phyloP scores from a whole-genome alignment of 2,113 vertebrate species.

The Trichechus manatus region DNA sequence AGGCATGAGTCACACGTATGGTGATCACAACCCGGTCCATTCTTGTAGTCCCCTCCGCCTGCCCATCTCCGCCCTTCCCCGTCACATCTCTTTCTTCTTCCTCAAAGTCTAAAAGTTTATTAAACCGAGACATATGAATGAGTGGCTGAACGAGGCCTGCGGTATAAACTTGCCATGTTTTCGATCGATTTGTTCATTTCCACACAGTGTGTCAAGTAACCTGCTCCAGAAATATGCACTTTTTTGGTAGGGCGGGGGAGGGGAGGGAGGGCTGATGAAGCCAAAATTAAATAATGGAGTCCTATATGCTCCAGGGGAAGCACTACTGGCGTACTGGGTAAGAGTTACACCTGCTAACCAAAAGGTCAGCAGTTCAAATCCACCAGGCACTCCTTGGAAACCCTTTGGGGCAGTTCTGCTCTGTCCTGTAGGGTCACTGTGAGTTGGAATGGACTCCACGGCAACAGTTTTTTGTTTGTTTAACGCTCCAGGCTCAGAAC shows the following conservation, averaged over 20 bases:
- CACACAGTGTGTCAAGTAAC: background rate
- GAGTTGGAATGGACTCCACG: too few relatives aligned
- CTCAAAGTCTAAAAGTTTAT: background rate
- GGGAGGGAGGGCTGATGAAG: background rate
- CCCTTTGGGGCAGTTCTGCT: too few relatives aligned
- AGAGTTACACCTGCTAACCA: too few relatives aligned
- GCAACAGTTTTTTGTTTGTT: too few relatives aligned
- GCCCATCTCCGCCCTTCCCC: background rate
- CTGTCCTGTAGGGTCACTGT: too few relatives aligned
- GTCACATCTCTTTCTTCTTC: background rate
- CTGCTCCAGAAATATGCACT: background rate
- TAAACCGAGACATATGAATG: background rate
- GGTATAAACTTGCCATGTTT: background rate
- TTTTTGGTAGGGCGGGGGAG: background rate
- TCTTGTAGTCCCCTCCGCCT: background rate
- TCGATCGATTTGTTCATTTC: background rate
- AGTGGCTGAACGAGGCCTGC: background rate
- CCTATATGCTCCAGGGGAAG: too few relatives aligned
- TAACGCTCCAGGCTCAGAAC: background rate
- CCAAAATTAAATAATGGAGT: background rate
- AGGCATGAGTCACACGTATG: background rate
- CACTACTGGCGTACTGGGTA: too few relatives aligned
- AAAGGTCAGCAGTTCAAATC: too few relatives aligned
- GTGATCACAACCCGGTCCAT: background rate
- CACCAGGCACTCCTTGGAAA: too few relatives aligned